These are phyloP conservation scores for Oedothorax gibbosus DNA, from an alignment of 1,140 invertebrate genomes.

Conservation along the genomic window DNA sequence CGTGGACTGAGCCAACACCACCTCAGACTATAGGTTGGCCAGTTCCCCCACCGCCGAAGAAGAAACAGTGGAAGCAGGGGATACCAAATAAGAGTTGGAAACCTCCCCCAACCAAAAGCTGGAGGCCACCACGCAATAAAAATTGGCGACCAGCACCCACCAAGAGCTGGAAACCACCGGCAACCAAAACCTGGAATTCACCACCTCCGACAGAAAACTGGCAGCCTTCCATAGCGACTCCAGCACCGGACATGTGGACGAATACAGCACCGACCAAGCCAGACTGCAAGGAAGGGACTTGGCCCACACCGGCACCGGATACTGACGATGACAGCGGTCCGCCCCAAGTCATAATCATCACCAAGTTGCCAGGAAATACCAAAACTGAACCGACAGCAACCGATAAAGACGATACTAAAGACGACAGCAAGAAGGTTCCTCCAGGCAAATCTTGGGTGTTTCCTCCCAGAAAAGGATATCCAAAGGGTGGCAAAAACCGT, in stretches of 20 bases:
- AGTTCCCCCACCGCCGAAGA: neutral
- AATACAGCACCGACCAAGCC: conserved; percentile 7
- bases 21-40: neutral
- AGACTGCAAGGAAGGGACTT: conserved; percentile 28
- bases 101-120: conserved; percentile 43
- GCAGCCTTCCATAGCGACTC: conserved; percentile 29
- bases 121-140: conserved; percentile 47
- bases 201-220: neutral
- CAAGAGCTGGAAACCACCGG: conserved; percentile 46
- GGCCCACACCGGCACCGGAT: conserved; percentile 22
- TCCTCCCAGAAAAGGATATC: conserved; percentile 23
- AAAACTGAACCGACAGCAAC: conserved; percentile 12
- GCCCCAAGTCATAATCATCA: conserved; percentile 40
- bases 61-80: conserved; percentile 27
- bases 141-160: conserved; percentile 39
- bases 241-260: conserved; percentile 4
- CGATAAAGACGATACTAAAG: conserved; percentile 13
- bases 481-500: conserved; percentile 24
- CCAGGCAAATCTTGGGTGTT: conserved; percentile 20
- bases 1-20: neutral
- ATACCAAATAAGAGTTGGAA: conserved; percentile 34
- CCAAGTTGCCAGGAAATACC: conserved; percentile 32
- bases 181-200: conserved; percentile 20
- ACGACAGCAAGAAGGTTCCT: neutral
- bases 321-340: conserved; percentile 22